phyloP scores from a whole-genome alignment of 2,113 vertebrate species.

The Notarius quadriscutis region DNA sequence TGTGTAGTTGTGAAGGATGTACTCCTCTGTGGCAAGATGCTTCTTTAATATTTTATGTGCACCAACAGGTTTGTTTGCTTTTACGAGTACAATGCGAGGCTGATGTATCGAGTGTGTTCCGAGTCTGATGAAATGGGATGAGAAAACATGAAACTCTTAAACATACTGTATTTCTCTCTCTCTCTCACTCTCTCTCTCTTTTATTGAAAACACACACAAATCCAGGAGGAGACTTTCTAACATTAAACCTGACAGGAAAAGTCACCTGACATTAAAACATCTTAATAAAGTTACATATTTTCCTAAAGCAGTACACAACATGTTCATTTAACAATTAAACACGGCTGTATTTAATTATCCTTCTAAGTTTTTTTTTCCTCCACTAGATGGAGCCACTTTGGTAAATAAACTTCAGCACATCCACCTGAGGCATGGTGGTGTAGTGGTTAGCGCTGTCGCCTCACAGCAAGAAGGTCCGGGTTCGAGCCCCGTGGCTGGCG shows the following conservation, averaged over 20 bases:
- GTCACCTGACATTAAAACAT: not conserved
- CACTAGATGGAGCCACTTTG: constrained; percentile 44
- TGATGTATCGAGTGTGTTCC: constrained; percentile 29
- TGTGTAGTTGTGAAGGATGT: constrained; percentile 50
- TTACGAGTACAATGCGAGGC: not conserved
- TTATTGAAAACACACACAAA: not conserved
- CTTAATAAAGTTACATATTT: not conserved
- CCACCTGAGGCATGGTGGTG: not conserved
- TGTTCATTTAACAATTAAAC: not conserved
- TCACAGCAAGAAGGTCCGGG: no score
- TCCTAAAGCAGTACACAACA: not conserved
- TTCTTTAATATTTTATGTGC: constrained; percentile 54
- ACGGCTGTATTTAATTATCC: not conserved
- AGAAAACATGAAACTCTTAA: constrained; percentile 2
- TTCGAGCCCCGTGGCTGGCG: no score
- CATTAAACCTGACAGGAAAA: not conserved
- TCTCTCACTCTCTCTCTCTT: not conserved
- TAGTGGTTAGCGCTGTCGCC: no score
- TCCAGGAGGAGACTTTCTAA: not conserved
- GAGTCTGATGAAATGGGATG: not conserved
- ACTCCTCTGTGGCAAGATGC: constrained; percentile 44
- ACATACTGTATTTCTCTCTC: not conserved
- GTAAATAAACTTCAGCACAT: not conserved
- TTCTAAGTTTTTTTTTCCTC: not conserved
- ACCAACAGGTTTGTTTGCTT: constrained; percentile 43